phyloP scores from a whole-genome alignment of 2,888 invertebrate species.

The Adela reaumurella region DNA sequence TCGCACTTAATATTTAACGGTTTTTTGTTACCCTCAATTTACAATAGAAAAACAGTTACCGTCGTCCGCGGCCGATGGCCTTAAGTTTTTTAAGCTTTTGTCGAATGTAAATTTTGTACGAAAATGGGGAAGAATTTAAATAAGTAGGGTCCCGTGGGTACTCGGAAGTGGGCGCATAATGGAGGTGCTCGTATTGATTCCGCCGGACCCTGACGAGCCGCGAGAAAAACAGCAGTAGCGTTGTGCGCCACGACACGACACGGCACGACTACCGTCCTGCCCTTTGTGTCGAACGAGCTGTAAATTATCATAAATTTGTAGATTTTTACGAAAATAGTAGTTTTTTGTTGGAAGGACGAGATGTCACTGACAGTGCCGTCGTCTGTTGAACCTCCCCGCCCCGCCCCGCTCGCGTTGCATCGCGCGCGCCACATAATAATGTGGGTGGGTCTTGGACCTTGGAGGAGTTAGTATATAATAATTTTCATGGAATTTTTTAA shows the following conservation, averaged over 20 bases:
- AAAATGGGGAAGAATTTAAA: constrained; percentile 48
- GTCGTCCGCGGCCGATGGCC: constrained; percentile 29
- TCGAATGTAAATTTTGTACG: constrained; percentile 51
- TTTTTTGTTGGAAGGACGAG: not conserved
- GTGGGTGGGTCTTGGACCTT: too few species aligned
- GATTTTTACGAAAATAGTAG: not conserved
- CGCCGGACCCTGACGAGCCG: not conserved
- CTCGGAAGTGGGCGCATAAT: not conserved
- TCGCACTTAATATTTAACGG: constrained; percentile 27
- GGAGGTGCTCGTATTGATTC: not conserved
- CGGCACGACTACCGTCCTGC: constrained; percentile 15
- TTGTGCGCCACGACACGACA: constrained; percentile 6
- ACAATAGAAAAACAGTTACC: constrained; percentile 47
- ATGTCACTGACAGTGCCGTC: not conserved
- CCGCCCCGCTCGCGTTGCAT: too few species aligned
- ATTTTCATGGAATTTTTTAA: too few species aligned
- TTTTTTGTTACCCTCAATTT: constrained; percentile 55
- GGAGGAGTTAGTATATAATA: too few species aligned
- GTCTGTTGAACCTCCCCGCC: too few species aligned
- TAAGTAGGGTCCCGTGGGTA: constrained; percentile 36
- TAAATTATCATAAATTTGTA: constrained; percentile 1
- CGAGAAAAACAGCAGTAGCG: not conserved
- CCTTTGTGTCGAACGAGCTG: not conserved
- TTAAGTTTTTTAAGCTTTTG: constrained; percentile 42
- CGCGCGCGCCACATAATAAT: too few species aligned